These are phyloP conservation scores for Brachyopa scutellaris DNA, from an alignment of 2,888 invertebrate species.

Conservation along the genomic window DNA sequence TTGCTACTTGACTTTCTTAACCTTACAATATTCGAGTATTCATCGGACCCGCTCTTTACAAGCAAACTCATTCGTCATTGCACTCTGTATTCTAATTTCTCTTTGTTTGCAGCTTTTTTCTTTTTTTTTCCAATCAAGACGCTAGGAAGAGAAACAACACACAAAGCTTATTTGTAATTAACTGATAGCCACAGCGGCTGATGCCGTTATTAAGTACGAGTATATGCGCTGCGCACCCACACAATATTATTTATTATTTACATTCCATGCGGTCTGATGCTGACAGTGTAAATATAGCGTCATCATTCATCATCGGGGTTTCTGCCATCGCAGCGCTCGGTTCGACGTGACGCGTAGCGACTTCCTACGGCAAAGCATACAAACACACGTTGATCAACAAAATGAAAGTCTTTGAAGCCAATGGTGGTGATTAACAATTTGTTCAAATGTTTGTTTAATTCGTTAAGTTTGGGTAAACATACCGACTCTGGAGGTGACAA, in stretches of 20 bases:
- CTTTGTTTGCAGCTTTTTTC: no score
- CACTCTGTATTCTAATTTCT: no score
- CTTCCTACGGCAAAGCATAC: neutral
- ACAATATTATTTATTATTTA: slow-evolving; percentile 10
- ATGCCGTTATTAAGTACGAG: no score
- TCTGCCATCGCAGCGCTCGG: neutral
- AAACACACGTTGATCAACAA: slow-evolving; percentile 46
- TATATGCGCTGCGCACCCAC: no score
- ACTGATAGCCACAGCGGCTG: no score
- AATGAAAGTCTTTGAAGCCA: slow-evolving; percentile 30
- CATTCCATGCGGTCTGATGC: slow-evolving; percentile 9
- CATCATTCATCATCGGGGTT: neutral
- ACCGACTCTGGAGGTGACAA: slow-evolving; percentile 25
- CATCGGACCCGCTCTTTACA: no score
- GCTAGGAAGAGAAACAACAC: no score
- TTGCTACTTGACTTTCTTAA: no score
- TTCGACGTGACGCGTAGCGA: neutral
- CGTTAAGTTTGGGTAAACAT: slow-evolving; percentile 31
- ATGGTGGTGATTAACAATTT: slow-evolving; percentile 42
- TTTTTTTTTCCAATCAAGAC: no score
- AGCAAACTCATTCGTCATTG: no score
- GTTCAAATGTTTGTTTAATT: slow-evolving; percentile 52
- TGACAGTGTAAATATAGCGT: slow-evolving; percentile 33
- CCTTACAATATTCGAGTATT: no score
- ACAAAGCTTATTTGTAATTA: no score